Base-by-base conservation (phyloP, 1,140 invertebrate species). In the Frieseomelitta varia region DNA sequence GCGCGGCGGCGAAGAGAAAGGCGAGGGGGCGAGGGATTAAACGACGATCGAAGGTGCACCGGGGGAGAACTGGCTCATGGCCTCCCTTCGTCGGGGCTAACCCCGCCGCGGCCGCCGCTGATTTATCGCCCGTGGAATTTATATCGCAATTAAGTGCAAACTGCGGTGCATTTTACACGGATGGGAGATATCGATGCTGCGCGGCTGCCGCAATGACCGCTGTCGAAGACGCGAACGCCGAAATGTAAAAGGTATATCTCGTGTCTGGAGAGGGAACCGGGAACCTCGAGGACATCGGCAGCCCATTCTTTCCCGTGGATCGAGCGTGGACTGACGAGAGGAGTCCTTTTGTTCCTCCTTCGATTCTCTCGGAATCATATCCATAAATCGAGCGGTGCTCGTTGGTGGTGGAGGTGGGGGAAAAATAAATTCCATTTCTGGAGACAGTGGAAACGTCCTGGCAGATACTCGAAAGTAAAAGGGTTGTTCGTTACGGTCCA, bases 381-480 rank as follows among this genome's bases (percentile, higher is more conserved):
- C 85, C 79, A 89, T 92, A 91, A 93, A 93, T 92, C 89, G 91
- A 68, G 21, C 67, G 72, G 69, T n/a, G 15, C 87, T 88, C 88
- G 85, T 87, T 89, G 75, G 72, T 78, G 80, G 6, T 4, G 39
- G 39, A n/a, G 39, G 39, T 30, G 39, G 39, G 39, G 75, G 79
- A 77, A 87, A 91, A 89, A 92, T 91, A 87, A 92, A 91, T 91
- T 89, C 81, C 82, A 85, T 90, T 92, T 90, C 87, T 68, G 73
- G 79, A 81, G 76, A 85, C 79, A 79, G 61, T 68, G 68, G 87
- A 68, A 88, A 85, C 79, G 83, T 87, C 79, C 82, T 68, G 71
- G 78, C 79, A 87, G 79, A 88, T 88, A 78, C 87, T 88, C 77
- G 79, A 81, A 88, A 88, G 87, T 88, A 88, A 88, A 86, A 86